These are phyloP conservation scores for Dicaeum eximium DNA, from an alignment of 2,113 vertebrate genomes.

Conservation along the genomic window DNA sequence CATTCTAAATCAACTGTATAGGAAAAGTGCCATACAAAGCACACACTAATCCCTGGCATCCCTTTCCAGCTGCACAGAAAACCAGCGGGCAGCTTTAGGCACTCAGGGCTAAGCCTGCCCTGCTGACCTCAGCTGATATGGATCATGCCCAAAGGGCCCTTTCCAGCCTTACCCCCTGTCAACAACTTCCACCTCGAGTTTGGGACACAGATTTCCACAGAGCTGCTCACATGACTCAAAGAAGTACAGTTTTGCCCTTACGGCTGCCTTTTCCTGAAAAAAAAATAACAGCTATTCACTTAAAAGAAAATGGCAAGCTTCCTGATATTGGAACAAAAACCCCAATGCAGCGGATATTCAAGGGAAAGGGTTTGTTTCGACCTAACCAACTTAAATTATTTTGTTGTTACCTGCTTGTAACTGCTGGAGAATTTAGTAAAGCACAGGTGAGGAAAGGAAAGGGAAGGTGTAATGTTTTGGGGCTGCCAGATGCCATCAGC, in stretches of 20 bases:
- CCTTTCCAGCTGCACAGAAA: neutral
- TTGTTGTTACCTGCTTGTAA: neutral
- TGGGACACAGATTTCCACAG: neutral
- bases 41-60: neutral
- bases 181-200: neutral
- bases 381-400: neutral
- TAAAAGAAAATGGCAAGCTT: neutral
- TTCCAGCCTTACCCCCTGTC: neutral
- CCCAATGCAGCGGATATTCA: fast-evolving
- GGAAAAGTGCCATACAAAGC: neutral
- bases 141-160: constrained; percentile 1
- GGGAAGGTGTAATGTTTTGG: neutral
- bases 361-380: neutral
- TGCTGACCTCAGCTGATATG: neutral
- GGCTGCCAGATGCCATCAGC: neutral
- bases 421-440: neutral
- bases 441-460: neutral
- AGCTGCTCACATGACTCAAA: neutral
- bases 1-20: neutral
- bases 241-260: neutral
- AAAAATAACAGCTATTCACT: neutral
- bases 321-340: neutral
- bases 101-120: neutral
- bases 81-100: neutral
- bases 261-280: neutral